A percentile compares a stretch with the other conserved stretches of the same genome.
Evolutionary conservation across 2,888 invertebrate species (phyloP).

Genomic region (Allolobophora icterica): DNA sequence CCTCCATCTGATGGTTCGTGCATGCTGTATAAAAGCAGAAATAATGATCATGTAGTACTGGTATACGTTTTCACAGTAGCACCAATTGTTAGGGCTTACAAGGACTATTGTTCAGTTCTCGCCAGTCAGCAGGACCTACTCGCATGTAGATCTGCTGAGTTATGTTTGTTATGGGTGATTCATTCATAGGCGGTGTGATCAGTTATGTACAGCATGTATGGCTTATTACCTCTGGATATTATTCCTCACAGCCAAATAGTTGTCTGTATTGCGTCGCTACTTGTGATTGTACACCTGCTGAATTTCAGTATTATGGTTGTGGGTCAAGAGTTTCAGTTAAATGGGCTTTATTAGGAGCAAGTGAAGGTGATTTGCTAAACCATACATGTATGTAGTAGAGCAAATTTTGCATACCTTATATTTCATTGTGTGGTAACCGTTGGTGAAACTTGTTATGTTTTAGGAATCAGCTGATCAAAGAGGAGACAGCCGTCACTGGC

Average conservation of each 20-base stretch:
- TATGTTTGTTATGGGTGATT: neutral
- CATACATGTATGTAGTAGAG: neutral
- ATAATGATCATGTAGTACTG: neutral
- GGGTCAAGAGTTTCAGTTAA: neutral
- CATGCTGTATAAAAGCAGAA: neutral
- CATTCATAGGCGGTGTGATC: neutral
- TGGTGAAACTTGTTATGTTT: neutral
- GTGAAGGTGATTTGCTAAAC: slow-evolving; percentile 10
- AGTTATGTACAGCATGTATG: neutral
- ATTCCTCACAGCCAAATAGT: neutral
- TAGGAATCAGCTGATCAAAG: slow-evolving; percentile 10
- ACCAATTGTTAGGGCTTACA: neutral
- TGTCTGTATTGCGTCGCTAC: neutral
- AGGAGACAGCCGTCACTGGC: slow-evolving; percentile 3
- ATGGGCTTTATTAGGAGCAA: neutral
- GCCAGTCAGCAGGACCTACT: neutral
- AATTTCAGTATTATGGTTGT: neutral
- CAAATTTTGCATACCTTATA: neutral
- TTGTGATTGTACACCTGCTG: neutral
- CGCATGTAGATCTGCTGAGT: neutral
- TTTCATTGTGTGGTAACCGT: neutral
- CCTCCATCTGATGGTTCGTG: neutral
- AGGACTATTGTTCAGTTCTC: neutral
- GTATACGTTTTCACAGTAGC: neutral
- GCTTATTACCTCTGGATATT: neutral